Conservation (phyloP, 2,113 vertebrate genomes). For the Aplodontia rufa region DNA sequence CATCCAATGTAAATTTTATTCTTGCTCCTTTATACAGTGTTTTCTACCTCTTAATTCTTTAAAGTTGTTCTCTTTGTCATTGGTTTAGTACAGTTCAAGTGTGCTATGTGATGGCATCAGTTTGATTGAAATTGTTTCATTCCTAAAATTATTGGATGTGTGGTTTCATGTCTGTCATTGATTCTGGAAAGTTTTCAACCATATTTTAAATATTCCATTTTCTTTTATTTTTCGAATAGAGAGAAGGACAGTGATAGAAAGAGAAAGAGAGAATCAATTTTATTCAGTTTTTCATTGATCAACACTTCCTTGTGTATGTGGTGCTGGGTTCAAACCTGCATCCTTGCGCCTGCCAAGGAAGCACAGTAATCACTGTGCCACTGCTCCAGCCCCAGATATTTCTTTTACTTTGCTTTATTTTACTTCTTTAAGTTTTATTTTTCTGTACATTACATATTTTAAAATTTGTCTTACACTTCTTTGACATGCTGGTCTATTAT, state of each 20-base stretch:
- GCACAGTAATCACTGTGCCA: too few species aligned
- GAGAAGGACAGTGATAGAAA: too few species aligned
- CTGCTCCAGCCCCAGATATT: too few species aligned
- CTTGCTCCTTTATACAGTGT: neutral
- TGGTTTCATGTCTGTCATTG: neutral
- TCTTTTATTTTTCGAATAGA: too few species aligned
- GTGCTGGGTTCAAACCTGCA: too few species aligned
- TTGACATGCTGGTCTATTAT: neutral
- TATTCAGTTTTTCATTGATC: too few species aligned
- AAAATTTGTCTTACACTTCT: neutral
- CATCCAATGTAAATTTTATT: neutral
- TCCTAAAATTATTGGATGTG: neutral
- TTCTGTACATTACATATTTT: neutral
- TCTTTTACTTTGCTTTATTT: neutral
- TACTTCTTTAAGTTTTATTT: neutral
- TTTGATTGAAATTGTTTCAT: neutral
- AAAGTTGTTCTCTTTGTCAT: neutral
- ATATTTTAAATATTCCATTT: neutral
- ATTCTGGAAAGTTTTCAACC: neutral
- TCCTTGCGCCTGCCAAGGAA: too few species aligned
- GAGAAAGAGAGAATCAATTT: too few species aligned
- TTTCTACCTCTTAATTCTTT: neutral
- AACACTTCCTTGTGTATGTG: too few species aligned
- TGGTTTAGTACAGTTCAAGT: neutral
- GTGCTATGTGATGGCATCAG: rapidly evolving